Conservation (phyloP, 2,113 vertebrate genomes). For the Eolophus roseicapilla region DNA sequence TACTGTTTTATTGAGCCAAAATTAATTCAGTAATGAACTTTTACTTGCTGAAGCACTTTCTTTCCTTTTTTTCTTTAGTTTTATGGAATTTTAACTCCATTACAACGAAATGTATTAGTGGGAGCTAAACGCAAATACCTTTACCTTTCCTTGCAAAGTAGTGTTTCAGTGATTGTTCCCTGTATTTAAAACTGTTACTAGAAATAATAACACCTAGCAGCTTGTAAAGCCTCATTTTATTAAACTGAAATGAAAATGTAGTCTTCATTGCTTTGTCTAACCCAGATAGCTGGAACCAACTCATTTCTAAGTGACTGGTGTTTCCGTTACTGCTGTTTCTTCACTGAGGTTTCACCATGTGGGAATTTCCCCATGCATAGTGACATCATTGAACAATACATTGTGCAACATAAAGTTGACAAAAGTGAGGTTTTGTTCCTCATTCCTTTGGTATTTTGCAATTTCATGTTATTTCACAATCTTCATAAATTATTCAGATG, state of each 20-base stretch:
- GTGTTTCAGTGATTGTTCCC: neutral
- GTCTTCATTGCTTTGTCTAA: neutral
- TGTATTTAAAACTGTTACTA: neutral
- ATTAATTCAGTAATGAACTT: neutral
- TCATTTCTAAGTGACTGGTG: neutral
- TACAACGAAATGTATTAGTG: neutral
- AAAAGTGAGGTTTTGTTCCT: neutral
- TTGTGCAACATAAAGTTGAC: neutral
- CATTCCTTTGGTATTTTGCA: neutral
- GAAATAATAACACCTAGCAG: neutral
- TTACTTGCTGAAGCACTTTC: neutral
- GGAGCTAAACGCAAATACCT: neutral
- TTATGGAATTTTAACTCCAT: neutral
- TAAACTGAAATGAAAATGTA: neutral
- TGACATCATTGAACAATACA: neutral
- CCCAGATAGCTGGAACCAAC: neutral
- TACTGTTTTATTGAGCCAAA: neutral
- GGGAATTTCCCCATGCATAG: neutral
- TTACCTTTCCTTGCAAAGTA: neutral
- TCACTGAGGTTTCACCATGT: neutral
- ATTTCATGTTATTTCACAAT: neutral
- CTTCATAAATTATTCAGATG: neutral
- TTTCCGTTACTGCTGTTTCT: neutral
- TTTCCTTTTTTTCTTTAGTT: neutral
- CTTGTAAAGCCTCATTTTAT: neutral